Evolutionary conservation across 92 coral and sea anemone species (phyloP).

Genomic region (Parazoanthus darwini): DNA sequence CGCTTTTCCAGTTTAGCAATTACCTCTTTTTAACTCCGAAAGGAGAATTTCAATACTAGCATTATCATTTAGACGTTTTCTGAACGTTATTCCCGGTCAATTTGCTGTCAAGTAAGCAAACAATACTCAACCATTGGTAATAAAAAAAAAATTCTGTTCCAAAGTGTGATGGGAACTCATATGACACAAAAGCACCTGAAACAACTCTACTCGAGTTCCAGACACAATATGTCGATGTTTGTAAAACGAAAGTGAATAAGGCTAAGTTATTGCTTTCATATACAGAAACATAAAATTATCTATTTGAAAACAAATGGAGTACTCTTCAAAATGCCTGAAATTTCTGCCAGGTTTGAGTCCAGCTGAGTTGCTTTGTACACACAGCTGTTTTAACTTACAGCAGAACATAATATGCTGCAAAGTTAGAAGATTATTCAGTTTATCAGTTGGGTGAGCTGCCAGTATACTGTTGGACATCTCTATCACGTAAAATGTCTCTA

Average conservation of each 20-base stretch:
- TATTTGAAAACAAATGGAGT: too few relatives aligned
- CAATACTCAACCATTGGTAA: not conserved
- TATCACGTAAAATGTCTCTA: not conserved
- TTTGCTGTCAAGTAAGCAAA: not conserved
- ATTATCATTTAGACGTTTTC: too few relatives aligned
- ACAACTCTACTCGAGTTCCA: not conserved
- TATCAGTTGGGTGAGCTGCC: not conserved
- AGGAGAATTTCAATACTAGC: too few relatives aligned
- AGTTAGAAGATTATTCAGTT: not conserved
- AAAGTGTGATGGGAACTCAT: not conserved
- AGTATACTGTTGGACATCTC: not conserved
- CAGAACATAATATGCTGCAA: not conserved
- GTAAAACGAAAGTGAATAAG: not conserved
- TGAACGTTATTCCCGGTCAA: not conserved
- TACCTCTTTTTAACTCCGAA: not conserved
- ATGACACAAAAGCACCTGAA: not conserved
- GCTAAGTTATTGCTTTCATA: not conserved
- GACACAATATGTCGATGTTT: not conserved
- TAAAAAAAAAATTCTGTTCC: not conserved
- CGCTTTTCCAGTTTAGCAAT: not conserved
- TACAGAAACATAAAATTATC: too few relatives aligned
- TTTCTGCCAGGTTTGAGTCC: not conserved
- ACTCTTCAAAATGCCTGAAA: too few relatives aligned
- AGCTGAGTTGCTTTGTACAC: not conserved
- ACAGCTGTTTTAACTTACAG: not conserved